A percentile compares a stretch with the other conserved stretches of the same genome.
These are phyloP conservation scores for Plectus sambesii DNA, from an alignment of 1,140 invertebrate genomes.

Conservation along the genomic window DNA sequence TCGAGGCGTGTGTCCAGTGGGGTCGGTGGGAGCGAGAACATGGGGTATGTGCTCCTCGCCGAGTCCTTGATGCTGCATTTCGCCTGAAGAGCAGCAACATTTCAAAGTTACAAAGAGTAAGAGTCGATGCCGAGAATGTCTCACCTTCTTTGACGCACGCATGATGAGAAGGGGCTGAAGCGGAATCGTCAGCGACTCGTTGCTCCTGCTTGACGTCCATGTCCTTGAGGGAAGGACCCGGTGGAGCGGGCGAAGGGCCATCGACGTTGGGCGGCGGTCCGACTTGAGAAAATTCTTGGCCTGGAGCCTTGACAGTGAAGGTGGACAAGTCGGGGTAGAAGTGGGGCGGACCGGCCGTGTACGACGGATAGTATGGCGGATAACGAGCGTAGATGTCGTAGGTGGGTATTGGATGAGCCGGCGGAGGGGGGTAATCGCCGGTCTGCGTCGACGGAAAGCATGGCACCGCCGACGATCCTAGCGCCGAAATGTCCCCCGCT, in stretches of 20 bases:
- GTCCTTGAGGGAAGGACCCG: background rate
- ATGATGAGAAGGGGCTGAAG: too few relatives aligned
- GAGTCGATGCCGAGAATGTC: too few relatives aligned
- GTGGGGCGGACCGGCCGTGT: background rate
- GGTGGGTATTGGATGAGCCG: slow-evolving; percentile 1
- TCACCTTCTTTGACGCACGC: too few relatives aligned
- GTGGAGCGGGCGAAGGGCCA: background rate
- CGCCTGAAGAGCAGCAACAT: slow-evolving; percentile 15
- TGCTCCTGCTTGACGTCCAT: background rate
- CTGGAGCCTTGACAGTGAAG: too few relatives aligned
- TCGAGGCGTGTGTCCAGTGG: slow-evolving; percentile 47
- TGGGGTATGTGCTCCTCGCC: slow-evolving; percentile 46
- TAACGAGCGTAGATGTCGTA: slow-evolving; percentile 8
- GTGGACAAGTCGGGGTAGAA: too few relatives aligned
- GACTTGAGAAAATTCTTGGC: too few relatives aligned
- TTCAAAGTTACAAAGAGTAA: too few relatives aligned
- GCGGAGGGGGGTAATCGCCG: background rate
- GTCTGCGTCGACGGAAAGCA: slow-evolving; percentile 7
- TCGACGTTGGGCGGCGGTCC: background rate
- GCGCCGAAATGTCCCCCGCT: slow-evolving; percentile 17
- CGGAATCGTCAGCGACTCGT: too few relatives aligned
- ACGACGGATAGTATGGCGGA: slow-evolving; percentile 6
- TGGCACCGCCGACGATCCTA: slow-evolving; percentile 12
- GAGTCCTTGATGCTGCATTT: slow-evolving; percentile 20
- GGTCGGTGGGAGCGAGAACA: slow-evolving; percentile 47